Evolutionary conservation across 2,113 vertebrate species (phyloP).

Genomic region (Erinaceus europaeus): DNA sequence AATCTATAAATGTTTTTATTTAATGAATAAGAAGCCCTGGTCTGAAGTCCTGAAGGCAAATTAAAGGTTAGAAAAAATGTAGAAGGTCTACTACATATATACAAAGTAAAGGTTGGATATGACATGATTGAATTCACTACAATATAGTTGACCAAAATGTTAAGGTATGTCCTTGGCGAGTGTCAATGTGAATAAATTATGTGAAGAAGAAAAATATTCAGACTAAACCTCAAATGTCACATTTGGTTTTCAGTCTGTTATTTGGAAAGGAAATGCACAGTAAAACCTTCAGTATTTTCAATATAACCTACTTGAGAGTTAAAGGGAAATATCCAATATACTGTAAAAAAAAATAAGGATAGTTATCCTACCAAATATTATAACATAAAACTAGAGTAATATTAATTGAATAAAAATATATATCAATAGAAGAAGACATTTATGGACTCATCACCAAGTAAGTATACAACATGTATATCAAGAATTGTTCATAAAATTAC

Average conservation of each 20-base stretch:
- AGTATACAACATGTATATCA: not conserved
- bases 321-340: not conserved
- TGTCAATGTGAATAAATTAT: not conserved
- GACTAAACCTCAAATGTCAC: not conserved
- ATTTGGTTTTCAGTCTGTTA: not conserved
- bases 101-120: not conserved
- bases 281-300: not conserved
- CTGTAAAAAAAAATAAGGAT: not conserved
- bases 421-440: not conserved
- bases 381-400: not conserved
- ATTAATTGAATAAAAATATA: not conserved
- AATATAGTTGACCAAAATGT: not conserved
- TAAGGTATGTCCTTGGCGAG: not conserved
- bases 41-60: not conserved
- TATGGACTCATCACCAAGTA: not conserved
- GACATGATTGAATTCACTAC: not conserved
- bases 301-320: not conserved
- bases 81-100: too few relatives aligned
- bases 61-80: not conserved
- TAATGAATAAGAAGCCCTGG: not conserved
- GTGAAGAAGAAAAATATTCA: not conserved
- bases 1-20: not conserved
- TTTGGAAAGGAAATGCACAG: not conserved
- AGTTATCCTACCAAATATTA: not conserved
- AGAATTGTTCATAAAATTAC: not conserved